phyloP scores from a whole-genome alignment of 2,797 vertebrate species.

The Gambusia yucatana region DNA sequence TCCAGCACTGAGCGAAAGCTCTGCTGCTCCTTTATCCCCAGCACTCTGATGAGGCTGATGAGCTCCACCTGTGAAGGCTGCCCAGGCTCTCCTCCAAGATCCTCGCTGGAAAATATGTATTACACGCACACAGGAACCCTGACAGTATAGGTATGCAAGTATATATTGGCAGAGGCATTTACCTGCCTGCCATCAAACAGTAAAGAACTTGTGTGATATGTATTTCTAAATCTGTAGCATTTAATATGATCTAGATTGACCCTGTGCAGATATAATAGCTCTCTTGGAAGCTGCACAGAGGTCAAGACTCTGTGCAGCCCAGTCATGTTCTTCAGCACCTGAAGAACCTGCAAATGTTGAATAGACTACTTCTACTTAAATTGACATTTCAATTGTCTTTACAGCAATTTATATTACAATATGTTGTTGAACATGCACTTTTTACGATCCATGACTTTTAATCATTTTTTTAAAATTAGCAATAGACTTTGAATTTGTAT shows the following conservation, averaged over 20 bases:
- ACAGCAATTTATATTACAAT: neutral
- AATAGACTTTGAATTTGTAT: constrained; percentile 25
- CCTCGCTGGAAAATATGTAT: too few relatives aligned
- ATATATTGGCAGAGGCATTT: neutral
- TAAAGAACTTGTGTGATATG: neutral
- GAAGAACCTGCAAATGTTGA: constrained; percentile 4
- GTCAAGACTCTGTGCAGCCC: neutral
- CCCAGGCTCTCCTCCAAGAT: too few relatives aligned
- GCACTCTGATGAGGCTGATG: too few relatives aligned
- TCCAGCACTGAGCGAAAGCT: too few relatives aligned
- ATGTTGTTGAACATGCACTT: constrained; percentile 33
- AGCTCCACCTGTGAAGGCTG: too few relatives aligned
- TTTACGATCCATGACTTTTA: constrained; percentile 22
- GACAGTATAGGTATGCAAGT: neutral
- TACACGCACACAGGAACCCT: too few relatives aligned
- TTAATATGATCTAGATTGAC: neutral
- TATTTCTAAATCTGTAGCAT: neutral
- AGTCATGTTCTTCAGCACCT: neutral
- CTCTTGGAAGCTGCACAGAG: neutral
- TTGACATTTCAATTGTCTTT: constrained; percentile 16
- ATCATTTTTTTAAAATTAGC: constrained; percentile 21
- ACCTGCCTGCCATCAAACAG: neutral
- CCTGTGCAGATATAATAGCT: neutral
- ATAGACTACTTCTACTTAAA: constrained; percentile 2
- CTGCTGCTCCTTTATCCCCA: too few relatives aligned